A percentile compares a stretch with the other conserved stretches of the same genome.
phyloP scores from a whole-genome alignment of 1,140 invertebrate species.

The Meloidogyne hapla region DNA sequence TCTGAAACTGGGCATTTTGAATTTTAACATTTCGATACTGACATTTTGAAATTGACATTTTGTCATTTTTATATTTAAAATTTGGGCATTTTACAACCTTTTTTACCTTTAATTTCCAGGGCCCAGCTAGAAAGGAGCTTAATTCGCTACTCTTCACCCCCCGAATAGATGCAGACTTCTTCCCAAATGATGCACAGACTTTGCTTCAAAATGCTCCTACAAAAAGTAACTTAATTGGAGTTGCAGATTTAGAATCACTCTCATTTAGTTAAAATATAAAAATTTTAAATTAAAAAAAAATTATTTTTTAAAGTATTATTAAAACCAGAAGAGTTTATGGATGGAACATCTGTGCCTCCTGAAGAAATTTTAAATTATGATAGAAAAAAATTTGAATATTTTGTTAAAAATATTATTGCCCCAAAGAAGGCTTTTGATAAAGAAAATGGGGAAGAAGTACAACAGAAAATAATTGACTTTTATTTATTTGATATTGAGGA shows the following conservation, averaged over 20 bases:
- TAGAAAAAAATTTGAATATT: slow-evolving; percentile 29
- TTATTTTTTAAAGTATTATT: not conserved
- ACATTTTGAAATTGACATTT: not conserved
- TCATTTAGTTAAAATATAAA: not conserved
- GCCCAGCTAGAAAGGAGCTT: not conserved
- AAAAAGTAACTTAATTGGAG: slow-evolving; percentile 21
- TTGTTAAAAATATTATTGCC: slow-evolving; percentile 26
- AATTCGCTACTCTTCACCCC: slow-evolving; percentile 25
- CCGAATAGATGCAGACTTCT: slow-evolving; percentile 44
- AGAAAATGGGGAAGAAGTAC: slow-evolving; percentile 25
- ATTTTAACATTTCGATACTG: too few species aligned
- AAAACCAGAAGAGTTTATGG: not conserved
- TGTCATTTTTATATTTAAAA: not conserved
- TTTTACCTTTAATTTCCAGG: slow-evolving; percentile 8
- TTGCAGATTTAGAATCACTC: not conserved
- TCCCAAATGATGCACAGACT: slow-evolving; percentile 29
- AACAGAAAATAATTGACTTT: slow-evolving; percentile 41
- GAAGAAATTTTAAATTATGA: slow-evolving; percentile 24
- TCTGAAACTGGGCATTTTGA: too few species aligned
- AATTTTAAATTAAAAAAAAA: not conserved
- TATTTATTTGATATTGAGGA: slow-evolving; percentile 28
- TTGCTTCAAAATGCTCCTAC: slow-evolving; percentile 30
- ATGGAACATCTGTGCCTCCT: not conserved
- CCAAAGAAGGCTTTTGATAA: slow-evolving; percentile 26
- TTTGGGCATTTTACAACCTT: not conserved